Conservation (phyloP, 2,888 invertebrate genomes). For the Neria commutata region DNA sequence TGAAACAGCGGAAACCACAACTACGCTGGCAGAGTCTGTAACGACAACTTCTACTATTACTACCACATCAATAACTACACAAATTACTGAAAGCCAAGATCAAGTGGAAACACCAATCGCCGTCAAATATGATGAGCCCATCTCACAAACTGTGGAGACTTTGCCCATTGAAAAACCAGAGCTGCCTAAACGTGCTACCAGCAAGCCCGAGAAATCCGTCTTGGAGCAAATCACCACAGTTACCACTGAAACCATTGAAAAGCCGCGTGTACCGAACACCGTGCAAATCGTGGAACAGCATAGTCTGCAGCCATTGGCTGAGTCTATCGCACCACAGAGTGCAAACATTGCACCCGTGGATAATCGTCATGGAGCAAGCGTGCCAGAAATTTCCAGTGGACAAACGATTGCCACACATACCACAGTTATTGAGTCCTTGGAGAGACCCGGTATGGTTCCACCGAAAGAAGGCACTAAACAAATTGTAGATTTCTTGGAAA, state of each 20-base stretch:
- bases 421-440: conserved; percentile 6
- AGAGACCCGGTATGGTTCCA: conserved; percentile 20
- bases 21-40: conserved; percentile 24
- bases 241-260: too few species aligned
- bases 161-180: neutral
- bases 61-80: conserved; percentile 20
- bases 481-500: conserved; percentile 43
- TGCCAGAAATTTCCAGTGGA: too few species aligned
- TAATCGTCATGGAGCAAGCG: too few species aligned
- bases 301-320: too few species aligned
- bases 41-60: conserved; percentile 24
- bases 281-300: too few species aligned
- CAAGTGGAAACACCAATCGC: neutral
- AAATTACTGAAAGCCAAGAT: neutral
- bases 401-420: too few species aligned
- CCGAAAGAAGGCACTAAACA: conserved; percentile 31
- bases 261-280: too few species aligned
- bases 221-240: too few species aligned
- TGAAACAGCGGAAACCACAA: conserved; percentile 5
- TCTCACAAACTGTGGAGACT: neutral
- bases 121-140: neutral
- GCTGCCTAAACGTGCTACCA: neutral
- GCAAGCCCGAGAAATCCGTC: too few species aligned
- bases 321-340: too few species aligned
- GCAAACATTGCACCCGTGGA: too few species aligned